These are phyloP conservation scores for Luscinia megarhynchos DNA, from an alignment of 2,797 vertebrate genomes.

Conservation along the genomic window DNA sequence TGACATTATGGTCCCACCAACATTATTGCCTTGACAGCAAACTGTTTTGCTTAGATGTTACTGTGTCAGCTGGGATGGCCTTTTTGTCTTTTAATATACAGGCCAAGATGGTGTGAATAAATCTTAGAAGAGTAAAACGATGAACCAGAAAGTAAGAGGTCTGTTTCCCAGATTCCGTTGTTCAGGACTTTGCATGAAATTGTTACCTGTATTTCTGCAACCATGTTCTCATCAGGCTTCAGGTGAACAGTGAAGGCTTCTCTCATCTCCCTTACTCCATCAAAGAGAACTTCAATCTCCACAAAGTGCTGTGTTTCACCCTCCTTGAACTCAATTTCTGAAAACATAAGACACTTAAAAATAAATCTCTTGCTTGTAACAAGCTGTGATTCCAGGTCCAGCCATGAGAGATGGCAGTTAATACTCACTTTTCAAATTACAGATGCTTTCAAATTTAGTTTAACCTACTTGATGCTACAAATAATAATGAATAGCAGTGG, in stretches of 20 bases:
- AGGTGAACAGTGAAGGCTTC: conserved; percentile 94
- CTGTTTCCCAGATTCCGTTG: background rate
- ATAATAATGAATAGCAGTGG: background rate
- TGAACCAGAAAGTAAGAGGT: background rate
- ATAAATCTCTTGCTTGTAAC: background rate
- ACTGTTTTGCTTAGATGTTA: background rate
- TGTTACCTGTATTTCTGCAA: conserved; percentile 91
- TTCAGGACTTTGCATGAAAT: background rate
- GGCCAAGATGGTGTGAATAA: background rate
- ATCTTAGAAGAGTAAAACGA: background rate
- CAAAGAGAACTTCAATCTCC: conserved; percentile 90
- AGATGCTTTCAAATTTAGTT: background rate
- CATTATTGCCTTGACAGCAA: background rate
- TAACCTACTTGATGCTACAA: background rate
- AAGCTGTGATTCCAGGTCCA: background rate
- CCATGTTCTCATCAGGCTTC: conserved; percentile 93
- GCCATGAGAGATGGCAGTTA: background rate
- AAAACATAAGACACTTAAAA: conserved; percentile 35
- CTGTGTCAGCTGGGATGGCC: background rate
- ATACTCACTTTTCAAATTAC: background rate
- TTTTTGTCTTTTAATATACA: background rate
- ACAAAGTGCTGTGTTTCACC: conserved; percentile 88
- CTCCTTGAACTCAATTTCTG: conserved; percentile 92
- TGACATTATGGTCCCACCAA: background rate
- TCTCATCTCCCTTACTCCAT: conserved; percentile 90